A percentile compares a stretch with the other conserved stretches of the same genome.
These are phyloP conservation scores for Trachops cirrhosus DNA, from an alignment of 2,797 vertebrate genomes.

Conservation along the genomic window DNA sequence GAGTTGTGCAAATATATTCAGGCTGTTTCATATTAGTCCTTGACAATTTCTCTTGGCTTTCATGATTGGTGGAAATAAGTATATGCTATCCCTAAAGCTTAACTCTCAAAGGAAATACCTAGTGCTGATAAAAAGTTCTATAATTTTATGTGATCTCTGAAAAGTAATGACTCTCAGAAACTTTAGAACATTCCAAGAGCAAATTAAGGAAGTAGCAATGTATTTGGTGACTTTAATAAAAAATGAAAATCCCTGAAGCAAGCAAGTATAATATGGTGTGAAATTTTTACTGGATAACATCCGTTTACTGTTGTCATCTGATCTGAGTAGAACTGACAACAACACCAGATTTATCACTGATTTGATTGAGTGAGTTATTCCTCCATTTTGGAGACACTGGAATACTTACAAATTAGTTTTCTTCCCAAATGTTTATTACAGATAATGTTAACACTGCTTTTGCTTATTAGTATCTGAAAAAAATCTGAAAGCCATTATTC, in stretches of 20 bases:
- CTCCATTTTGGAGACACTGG: not conserved
- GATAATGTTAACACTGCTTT: not conserved
- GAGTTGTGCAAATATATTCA: not conserved
- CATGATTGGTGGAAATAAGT: conserved; percentile 37
- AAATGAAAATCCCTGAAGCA: conserved; percentile 27
- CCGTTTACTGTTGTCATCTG: not conserved
- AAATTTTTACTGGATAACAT: conserved; percentile 27
- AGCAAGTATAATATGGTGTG: not conserved
- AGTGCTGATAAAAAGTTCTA: conserved; percentile 31
- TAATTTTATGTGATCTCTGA: conserved; percentile 32
- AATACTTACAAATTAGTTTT: conserved; percentile 46
- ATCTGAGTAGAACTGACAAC: conserved; percentile 2
- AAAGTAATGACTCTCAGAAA: conserved; percentile 53
- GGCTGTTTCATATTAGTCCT: conserved; percentile 9
- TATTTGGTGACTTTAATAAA: conserved; percentile 62
- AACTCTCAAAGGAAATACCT: conserved; percentile 37
- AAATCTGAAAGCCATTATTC: not conserved
- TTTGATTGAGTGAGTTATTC: not conserved
- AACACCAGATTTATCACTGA: not conserved
- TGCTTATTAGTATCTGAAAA: conserved; percentile 22
- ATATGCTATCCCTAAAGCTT: conserved; percentile 1
- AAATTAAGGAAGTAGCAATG: conserved; percentile 45
- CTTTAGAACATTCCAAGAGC: conserved; percentile 50
- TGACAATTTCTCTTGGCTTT: conserved; percentile 43
- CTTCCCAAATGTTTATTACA: not conserved